Base-by-base conservation (phyloP, 2,113 vertebrate genomes). In the Stomatorhinus ivindoensis region DNA sequence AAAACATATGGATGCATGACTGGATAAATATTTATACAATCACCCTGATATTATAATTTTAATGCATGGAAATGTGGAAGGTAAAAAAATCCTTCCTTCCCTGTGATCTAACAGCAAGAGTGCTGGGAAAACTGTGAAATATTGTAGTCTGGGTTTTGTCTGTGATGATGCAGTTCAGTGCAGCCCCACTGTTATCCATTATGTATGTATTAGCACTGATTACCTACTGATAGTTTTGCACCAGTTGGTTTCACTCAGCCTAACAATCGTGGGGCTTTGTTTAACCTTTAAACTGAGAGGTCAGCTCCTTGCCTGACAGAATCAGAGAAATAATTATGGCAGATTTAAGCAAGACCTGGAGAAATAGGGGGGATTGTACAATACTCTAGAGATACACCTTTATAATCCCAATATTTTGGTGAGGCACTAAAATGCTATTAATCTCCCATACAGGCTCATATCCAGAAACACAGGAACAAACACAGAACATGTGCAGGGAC, bases 171-270 rank as follows among this genome's bases (percentile, higher is more conserved):
- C 95, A 97, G 96, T 96, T 93, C 94, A 97, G 96, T 95, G 96
- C 95, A 96, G 96, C 95, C 93, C 95, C 96, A 95, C 97, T 97
- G 97, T 96, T 97, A 97, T 95, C 96, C 95, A 98, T 98, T 98
- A 98, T 97, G 97, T 97, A 97, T 97, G 97, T 98, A 99, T 99
- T 99, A 98, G 96, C 95, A 96, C 96, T 98, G 97, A 99, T 98
- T 98, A 98, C 96, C 96, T 97, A 96, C 96, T 98, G 96, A 97
- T 98, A 97, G 96, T 93, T 90, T 93, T 95, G 95, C 94, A 93
- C 96, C 97, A 97, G 96, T 97, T 97, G 97, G 97, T 97, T 98
- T 99, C 97, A 96, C 97, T 99, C 97, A 97, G 96, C 95, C 96
- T 97, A 97, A 98, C 97, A 97, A 95, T 96, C 95, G 94, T 96